These are phyloP conservation scores for Caerostris extrusa DNA, from an alignment of 1,140 invertebrate genomes.

Conservation along the genomic window DNA sequence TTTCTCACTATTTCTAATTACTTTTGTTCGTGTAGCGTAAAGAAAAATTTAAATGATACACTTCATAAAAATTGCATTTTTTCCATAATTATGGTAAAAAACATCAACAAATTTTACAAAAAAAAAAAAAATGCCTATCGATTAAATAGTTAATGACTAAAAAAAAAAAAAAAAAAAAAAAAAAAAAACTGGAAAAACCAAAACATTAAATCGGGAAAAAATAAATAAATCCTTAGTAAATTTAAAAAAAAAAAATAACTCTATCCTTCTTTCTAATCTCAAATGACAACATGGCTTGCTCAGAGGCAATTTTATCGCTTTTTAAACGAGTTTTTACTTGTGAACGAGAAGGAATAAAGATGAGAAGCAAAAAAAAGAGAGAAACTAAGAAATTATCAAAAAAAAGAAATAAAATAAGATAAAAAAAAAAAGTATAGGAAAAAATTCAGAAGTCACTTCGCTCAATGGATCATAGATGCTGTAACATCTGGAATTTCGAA, in stretches of 20 bases:
- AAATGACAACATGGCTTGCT: slow-evolving; percentile 24
- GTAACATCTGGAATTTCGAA: slow-evolving; percentile 65
- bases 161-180: too few species aligned
- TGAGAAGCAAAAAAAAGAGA: neutral
- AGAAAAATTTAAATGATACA: neutral
- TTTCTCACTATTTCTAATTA: too few species aligned
- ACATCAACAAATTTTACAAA: neutral
- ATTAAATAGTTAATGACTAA: too few species aligned
- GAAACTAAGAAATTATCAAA: slow-evolving; percentile 2
- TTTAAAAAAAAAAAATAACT: neutral
- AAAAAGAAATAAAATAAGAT: neutral
- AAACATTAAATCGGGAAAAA: neutral
- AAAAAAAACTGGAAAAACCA: neutral
- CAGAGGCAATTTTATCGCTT: slow-evolving; percentile 57
- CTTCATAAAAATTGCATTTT: neutral
- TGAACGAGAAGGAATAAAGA: slow-evolving; percentile 54
- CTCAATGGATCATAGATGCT: slow-evolving; percentile 47
- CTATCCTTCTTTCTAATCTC: neutral
- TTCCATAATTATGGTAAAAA: neutral
- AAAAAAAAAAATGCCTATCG: neutral
- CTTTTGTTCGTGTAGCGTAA: too few species aligned
- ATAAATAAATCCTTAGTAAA: neutral
- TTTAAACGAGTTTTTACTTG: slow-evolving; percentile 62
- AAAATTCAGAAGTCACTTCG: slow-evolving; percentile 16
- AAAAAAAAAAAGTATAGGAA: neutral